Conservation (phyloP, 2,797 vertebrate species). For the Margarornis squamiger region DNA sequence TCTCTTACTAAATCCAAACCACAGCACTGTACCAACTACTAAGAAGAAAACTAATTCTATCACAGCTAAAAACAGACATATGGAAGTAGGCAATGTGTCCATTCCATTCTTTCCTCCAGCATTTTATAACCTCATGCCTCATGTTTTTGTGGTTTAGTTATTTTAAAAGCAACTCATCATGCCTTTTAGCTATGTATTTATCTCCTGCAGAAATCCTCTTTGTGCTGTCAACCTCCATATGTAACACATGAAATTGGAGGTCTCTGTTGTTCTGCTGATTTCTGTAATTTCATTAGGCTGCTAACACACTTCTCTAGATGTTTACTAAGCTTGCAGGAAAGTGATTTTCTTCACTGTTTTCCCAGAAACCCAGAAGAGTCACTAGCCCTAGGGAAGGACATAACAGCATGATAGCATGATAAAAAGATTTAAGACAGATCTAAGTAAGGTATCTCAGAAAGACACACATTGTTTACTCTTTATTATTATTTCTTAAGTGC, state of each 20-base stretch:
- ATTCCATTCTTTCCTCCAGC: not conserved
- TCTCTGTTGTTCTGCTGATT: not conserved
- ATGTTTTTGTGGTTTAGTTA: not conserved
- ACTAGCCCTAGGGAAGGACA: not conserved
- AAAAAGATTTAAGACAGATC: not conserved
- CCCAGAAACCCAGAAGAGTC: not conserved
- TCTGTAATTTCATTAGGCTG: not conserved
- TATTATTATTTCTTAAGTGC: not conserved
- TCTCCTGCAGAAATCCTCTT: not conserved
- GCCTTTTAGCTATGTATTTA: not conserved
- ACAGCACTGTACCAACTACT: not conserved
- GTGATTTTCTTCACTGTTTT: not conserved
- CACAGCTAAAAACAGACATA: not conserved
- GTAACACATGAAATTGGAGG: not conserved
- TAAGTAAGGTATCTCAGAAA: not conserved
- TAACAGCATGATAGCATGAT: not conserved
- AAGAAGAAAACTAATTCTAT: not conserved
- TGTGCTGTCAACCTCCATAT: not conserved
- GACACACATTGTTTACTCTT: not conserved
- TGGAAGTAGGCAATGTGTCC: not conserved
- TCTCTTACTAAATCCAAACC: not conserved
- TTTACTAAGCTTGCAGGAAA: not conserved
- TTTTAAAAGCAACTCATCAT: not conserved
- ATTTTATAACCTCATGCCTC: not conserved
- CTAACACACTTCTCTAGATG: not conserved